These are phyloP conservation scores for Eurytoma californica DNA, from an alignment of 2,888 invertebrate species.

Conservation along the genomic window DNA sequence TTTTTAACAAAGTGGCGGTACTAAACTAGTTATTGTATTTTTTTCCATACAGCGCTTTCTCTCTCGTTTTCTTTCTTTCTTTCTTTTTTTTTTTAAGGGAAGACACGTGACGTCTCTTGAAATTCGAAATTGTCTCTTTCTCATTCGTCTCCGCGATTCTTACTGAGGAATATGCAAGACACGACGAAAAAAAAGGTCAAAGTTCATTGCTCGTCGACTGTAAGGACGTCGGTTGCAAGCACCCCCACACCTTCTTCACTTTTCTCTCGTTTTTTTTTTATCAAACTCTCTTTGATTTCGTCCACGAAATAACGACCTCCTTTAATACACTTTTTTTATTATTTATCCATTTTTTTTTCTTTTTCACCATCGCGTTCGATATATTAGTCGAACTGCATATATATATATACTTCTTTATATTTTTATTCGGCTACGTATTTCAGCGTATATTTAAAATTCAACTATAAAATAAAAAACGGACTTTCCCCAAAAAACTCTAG, in stretches of 20 bases:
- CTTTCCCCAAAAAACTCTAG: slow-evolving; percentile 39
- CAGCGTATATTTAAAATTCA: slow-evolving; percentile 41
- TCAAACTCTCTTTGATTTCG: slow-evolving; percentile 51
- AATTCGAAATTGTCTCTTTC: slow-evolving; percentile 53
- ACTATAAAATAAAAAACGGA: slow-evolving; percentile 45
- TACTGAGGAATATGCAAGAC: slow-evolving; percentile 54
- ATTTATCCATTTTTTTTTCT: slow-evolving; percentile 7
- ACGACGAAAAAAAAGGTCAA: slow-evolving; percentile 44
- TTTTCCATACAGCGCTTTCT: slow-evolving; percentile 53
- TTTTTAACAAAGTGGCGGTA: slow-evolving; percentile 53
- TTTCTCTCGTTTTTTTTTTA: slow-evolving; percentile 8
- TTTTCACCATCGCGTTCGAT: background rate
- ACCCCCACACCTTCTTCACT: background rate
- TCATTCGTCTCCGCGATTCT: slow-evolving; percentile 31
- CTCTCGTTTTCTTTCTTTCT: background rate
- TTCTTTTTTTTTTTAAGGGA: slow-evolving; percentile 49
- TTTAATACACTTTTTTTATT: slow-evolving; percentile 39
- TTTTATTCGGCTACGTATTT: slow-evolving; percentile 34
- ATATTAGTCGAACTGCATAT: background rate
- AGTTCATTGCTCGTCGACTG: slow-evolving; percentile 21
- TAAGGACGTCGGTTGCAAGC: slow-evolving; percentile 37
- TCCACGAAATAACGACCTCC: slow-evolving; percentile 49
- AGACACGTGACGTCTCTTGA: slow-evolving; percentile 57
- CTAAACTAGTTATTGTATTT: slow-evolving; percentile 59
- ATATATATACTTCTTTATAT: slow-evolving; percentile 32